phyloP scores from a whole-genome alignment of 2,888 invertebrate species.

The Pandemis heparana region DNA sequence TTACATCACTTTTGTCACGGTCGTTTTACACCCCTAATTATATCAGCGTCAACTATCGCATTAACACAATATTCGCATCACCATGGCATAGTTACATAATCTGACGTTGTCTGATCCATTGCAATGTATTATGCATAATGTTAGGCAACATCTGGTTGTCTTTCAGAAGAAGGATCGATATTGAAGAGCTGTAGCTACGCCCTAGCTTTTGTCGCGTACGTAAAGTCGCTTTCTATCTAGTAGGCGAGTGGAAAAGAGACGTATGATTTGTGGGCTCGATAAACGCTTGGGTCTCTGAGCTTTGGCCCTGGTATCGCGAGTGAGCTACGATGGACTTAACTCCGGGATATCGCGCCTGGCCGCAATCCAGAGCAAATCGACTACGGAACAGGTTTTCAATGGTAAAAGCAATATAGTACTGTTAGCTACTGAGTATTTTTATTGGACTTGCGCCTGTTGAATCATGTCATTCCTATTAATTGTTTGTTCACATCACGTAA shows the following conservation, averaged over 20 bases:
- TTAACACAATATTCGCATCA: conserved; percentile 31
- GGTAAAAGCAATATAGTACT: not conserved
- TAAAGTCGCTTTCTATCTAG: conserved; percentile 1
- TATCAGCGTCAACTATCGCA: conserved; percentile 27
- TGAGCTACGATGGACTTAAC: conserved; percentile 7
- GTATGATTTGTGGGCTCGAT: not conserved
- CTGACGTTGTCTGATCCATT: conserved; percentile 3
- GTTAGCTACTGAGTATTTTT: conserved; percentile 25
- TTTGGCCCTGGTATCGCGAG: conserved; percentile 6
- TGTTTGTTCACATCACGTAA: not conserved
- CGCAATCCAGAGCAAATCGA: conserved; percentile 32
- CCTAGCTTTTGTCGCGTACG: not conserved
- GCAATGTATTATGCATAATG: conserved; percentile 10
- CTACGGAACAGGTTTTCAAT: conserved; percentile 30
- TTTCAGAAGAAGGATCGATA: conserved; percentile 32
- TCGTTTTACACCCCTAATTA: conserved; percentile 20
- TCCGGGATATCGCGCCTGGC: conserved; percentile 27
- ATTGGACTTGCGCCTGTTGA: conserved; percentile 1
- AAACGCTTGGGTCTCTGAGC: not conserved
- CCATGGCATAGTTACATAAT: conserved; percentile 4
- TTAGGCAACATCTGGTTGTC: conserved; percentile 34
- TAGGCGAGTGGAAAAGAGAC: not conserved
- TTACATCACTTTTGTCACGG: conserved; percentile 36
- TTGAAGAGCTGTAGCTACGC: conserved; percentile 16
- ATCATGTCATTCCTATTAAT: not conserved